Evolutionary conservation across 1,140 invertebrate genomes (phyloP), one percentile per base, ranked within the genome.

Genomic region (Sycophaga agraensis): DNA sequence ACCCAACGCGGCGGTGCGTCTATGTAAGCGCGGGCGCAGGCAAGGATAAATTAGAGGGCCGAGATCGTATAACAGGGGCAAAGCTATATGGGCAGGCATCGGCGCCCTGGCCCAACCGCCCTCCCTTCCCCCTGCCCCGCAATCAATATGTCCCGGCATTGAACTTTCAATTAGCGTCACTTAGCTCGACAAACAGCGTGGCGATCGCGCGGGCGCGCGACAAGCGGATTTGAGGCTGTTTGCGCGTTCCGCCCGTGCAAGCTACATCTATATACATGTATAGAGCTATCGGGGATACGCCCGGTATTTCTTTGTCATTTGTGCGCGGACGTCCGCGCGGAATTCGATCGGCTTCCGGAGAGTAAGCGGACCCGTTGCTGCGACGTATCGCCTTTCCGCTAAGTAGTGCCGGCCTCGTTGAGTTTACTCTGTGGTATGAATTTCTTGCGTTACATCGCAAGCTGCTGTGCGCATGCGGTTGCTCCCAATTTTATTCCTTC

Each of bases 81-180:
- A 22, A 50, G 31, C 31, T 7, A 28, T 14, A 9, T 1, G 63
- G 64, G 68, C 66, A 60, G 7, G 28, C 8, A 8, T 17, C 4
- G 8, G 11, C 21, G 40, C 39, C 1, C 12, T 31, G 48, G 28
- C 2, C 19, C n/a, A 31, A 9, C 6, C 5, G 35, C 45, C 2
- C n/a, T 4, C 14, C 3, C 28, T 14, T 1, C 16, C 7, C 22
- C 16, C 28, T 2, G 7, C 2, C 28, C 22, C 42, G 21, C 42
- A 74, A 75, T 75, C 73, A 72, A 75, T 75, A 74, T 68, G 66
- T 66, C 66, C 67, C 24, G 46, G 67, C 68, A 71, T 74, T 74
- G 72, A 74, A 75, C 74, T 74, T 76, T 78, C 76, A 78, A 78
- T 78, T 78, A 78, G 74, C 75, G 68, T 77, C 75, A 78, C 74